phyloP scores from a whole-genome alignment of 2,888 invertebrate genomes.

The Bombylius major region DNA sequence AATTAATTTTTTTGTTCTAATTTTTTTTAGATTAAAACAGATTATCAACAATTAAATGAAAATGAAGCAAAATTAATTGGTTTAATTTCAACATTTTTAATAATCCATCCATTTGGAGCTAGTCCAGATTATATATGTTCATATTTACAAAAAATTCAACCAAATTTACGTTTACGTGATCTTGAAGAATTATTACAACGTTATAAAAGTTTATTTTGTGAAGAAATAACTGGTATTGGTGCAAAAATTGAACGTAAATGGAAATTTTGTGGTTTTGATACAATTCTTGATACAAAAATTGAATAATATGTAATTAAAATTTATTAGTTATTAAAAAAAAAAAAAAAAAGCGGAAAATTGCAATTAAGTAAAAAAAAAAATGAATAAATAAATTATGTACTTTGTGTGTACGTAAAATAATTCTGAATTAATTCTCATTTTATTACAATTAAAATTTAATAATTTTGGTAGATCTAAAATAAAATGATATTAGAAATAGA shows the following conservation, averaged over 20 bases:
- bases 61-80: constrained; percentile 66
- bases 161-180: constrained; percentile 56
- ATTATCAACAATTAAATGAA: constrained; percentile 9
- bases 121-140: constrained; percentile 82
- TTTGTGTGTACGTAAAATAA: too few species aligned
- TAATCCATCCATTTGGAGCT: constrained; percentile 84
- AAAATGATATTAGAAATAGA: too few species aligned
- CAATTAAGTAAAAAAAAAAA: too few species aligned
- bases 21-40: background rate
- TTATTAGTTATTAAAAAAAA: constrained; percentile 3
- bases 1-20: background rate
- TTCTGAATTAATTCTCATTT: too few species aligned
- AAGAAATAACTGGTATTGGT: constrained; percentile 66
- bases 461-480: too few species aligned
- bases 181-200: constrained; percentile 65
- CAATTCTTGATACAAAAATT: too few species aligned
- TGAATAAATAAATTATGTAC: too few species aligned
- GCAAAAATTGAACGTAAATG: constrained; percentile 77
- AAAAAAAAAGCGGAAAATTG: too few species aligned
- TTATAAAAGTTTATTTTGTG: constrained; percentile 69
- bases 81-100: constrained; percentile 74
- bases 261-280: constrained; percentile 55
- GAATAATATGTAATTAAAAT: background rate
- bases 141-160: constrained; percentile 72
- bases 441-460: too few species aligned